Base-by-base conservation (phyloP, 1,140 invertebrate genomes). In the Eufriesea mexicana region DNA sequence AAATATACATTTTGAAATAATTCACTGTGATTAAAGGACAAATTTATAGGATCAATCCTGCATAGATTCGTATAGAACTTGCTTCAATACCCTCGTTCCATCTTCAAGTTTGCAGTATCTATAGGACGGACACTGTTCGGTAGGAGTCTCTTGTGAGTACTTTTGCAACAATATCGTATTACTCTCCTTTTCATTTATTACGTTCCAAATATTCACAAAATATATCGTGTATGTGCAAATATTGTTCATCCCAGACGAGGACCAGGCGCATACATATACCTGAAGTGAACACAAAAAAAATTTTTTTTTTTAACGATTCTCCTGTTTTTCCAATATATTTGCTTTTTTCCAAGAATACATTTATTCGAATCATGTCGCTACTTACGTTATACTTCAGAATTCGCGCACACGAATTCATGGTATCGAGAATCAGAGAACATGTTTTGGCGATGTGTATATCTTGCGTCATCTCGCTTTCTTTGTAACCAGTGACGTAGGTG, bases 191-290 rank as follows among this genome's bases (percentile, higher is more conserved):
- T 90, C 71, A 18, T 90, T 59, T 9, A 54, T 77, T 10, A 91
- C 45, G 10, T 51, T 80, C 92, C 92, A 94, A 2, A 90, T 74
- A 51, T 92, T 86, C 23, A 75, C 25, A 49, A 94, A 93, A 68
- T 93, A 94, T 5, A 89, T 86, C 20, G 80, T 54, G 25, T 89
- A 88, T 16, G 87, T 64, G 16, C 59, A 67, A 10, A 76, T 85
- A 14, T 79, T 49, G 4, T 1, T 51, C 45, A 84, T 57, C 2
- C 20, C 76, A 12, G 76, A 76, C 2, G 28, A 72, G 14, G 77
- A 77, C 88, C 88, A 89, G 0, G 12, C 78, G 45, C 88, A 90
- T 0, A 90, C 57, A 20, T 87, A 79, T 18, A 89, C 89, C 74
- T 87, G 49, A n/a, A 82, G 9, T 25, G 18, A 81, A n/a, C 7